A percentile compares a stretch with the other conserved stretches of the same genome.
phyloP scores from a whole-genome alignment of 2,888 invertebrate species.

The Choreutis nemorana region DNA sequence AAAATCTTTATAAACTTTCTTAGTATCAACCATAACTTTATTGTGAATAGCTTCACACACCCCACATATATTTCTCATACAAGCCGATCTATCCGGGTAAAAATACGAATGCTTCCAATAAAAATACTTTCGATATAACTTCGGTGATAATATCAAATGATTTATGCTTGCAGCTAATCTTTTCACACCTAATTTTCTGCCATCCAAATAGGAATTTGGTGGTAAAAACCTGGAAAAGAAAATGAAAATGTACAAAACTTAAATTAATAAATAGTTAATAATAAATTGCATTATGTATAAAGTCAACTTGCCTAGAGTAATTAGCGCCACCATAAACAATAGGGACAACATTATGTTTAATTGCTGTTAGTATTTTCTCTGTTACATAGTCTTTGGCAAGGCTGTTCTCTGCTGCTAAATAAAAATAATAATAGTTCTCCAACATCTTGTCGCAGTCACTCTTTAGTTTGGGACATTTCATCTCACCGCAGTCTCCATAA shows the following conservation, averaged over 20 bases:
- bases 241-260: not conserved
- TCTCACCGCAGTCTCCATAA: constrained; percentile 59
- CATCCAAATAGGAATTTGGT: constrained; percentile 42
- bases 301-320: constrained; percentile 54
- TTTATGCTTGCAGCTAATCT: constrained; percentile 29
- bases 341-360: constrained; percentile 69
- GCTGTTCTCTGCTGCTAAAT: constrained; percentile 77
- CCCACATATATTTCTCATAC: constrained; percentile 27
- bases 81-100: constrained; percentile 21
- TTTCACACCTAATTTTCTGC: constrained; percentile 14
- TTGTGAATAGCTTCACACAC: constrained; percentile 36
- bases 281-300: not conserved
- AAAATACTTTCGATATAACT: constrained; percentile 28
- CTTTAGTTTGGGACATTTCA: constrained; percentile 25
- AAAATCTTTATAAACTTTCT: constrained; percentile 25
- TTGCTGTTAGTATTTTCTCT: constrained; percentile 68
- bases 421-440: constrained; percentile 73
- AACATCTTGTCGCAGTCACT: constrained; percentile 31
- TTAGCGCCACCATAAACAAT: constrained; percentile 74
- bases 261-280: not conserved
- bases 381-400: constrained; percentile 65
- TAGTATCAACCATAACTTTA: constrained; percentile 14
- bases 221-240: constrained; percentile 40
- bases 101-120: constrained; percentile 31
- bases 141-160: constrained; percentile 21